A percentile compares a stretch with the other conserved stretches of the same genome.
Conservation (phyloP, 2,113 vertebrate species). For the Engystomops pustulosus region DNA sequence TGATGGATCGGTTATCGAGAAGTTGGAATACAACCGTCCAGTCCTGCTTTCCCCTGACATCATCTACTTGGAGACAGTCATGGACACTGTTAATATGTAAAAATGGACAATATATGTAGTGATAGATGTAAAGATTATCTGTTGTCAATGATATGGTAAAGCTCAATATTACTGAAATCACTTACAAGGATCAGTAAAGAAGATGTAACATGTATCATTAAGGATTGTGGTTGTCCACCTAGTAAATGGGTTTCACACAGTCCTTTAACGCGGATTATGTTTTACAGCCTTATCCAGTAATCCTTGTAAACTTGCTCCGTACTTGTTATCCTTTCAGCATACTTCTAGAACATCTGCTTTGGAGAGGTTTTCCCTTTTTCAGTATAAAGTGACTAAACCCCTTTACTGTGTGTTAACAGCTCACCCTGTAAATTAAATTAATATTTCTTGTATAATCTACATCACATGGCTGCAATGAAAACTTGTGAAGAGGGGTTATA, state of each 20-base stretch:
- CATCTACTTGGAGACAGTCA: no score
- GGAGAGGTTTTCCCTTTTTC: neutral
- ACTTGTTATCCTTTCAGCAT: neutral
- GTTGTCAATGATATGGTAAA: no score
- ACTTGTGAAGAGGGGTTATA: neutral
- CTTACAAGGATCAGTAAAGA: neutral
- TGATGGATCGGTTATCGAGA: no score
- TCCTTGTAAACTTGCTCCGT: neutral
- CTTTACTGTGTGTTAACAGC: constrained; percentile 28
- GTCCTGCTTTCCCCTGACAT: no score
- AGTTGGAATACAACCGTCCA: no score
- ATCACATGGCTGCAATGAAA: constrained; percentile 15
- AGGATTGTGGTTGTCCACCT: neutral
- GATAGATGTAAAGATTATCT: no score
- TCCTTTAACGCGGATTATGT: neutral
- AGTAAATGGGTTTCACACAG: neutral
- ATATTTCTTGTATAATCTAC: constrained; percentile 1
- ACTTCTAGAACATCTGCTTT: neutral
- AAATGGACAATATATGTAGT: no score
- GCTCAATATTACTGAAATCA: no score
- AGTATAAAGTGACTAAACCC: neutral
- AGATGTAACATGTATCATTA: neutral
- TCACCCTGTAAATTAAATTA: constrained; percentile 19
- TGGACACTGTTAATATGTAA: no score
- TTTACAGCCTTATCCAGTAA: neutral